Percentiles rank a stretch among this genome's conserved stretches.
phyloP scores from a whole-genome alignment of 2,888 invertebrate genomes.

The Dermolepida albohirtum region DNA sequence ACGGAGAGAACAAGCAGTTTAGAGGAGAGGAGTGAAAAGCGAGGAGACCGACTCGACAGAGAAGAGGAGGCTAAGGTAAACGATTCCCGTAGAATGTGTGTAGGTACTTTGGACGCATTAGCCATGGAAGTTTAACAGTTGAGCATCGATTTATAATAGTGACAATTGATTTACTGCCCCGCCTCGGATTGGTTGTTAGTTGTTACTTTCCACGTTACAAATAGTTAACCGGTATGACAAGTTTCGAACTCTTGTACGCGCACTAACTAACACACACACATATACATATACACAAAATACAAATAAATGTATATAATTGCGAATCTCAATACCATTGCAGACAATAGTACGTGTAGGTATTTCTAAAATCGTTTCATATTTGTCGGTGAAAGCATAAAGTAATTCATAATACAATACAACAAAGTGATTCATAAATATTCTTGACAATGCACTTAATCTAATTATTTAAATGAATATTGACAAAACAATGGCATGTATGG shows the following conservation, averaged over 20 bases:
- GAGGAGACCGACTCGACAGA: not conserved
- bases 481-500: too few species aligned
- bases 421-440: too few species aligned
- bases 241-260: constrained; percentile 48
- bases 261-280: constrained; percentile 5
- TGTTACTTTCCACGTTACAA: constrained; percentile 55
- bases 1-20: constrained; percentile 6
- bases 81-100: constrained; percentile 64
- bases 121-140: constrained; percentile 63
- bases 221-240: constrained; percentile 59
- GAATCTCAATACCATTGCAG: constrained; percentile 36
- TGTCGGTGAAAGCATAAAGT: too few species aligned
- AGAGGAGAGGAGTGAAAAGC: not conserved
- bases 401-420: too few species aligned
- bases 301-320: constrained; percentile 26
- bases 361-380: too few species aligned
- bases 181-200: constrained; percentile 62
- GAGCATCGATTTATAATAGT: constrained; percentile 66
- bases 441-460: too few species aligned
- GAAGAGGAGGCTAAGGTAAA: constrained; percentile 58
- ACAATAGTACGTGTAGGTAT: not conserved
- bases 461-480: too few species aligned
- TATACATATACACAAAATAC: constrained; percentile 11
- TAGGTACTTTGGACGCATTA: constrained; percentile 64
- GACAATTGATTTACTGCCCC: constrained; percentile 65